Evolutionary conservation across 2,888 invertebrate species (phyloP), one percentile per base, ranked within the genome.

Genomic region (Germaria angustata): DNA sequence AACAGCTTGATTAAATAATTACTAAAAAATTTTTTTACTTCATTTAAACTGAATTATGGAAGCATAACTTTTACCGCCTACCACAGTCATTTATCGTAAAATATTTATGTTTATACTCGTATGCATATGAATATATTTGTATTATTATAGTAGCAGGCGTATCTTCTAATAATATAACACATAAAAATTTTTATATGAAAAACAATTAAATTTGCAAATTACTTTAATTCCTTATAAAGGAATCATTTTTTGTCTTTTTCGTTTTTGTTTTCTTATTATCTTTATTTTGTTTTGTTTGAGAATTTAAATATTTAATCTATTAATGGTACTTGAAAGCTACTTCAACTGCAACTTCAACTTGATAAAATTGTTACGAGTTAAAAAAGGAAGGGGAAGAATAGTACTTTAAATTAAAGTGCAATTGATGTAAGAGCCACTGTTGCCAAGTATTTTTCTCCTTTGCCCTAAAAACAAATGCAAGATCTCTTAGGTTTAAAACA

Each of bases 241-340:
- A 20, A 34, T 65, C n/a, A n/a, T n/a, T n/a, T n/a, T n/a, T n/a
- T n/a, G n/a, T n/a, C n/a, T n/a, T n/a, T n/a, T n/a, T n/a, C n/a
- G n/a, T n/a, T n/a, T n/a, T n/a, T n/a, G n/a, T n/a, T n/a, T n/a
- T n/a, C n/a, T n/a, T n/a, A 1, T 11, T 36, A 2, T 17, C 20
- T 34, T 17, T 13, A n/a, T 34, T 49, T 46, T 55, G 44, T 72
- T 59, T 66, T 55, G 5, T 39, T 65, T 49, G n/a, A 79, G 53
- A 46, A 79, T 71, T n/a, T 76, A 79, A 79, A 79, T 75, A 82
- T 78, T 82, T 75, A 79, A 79, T 79, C 61, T 72, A 79, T 76
- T 79, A 73, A 82, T 75, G 55, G 71, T 39, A 82, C 82, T 82
- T 76, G 22, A 75, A 71, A 76, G 59, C 65, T 76, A 61, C 82